phyloP scores from a whole-genome alignment of 2,797 vertebrate genomes.

The Calcarius lapponicus region DNA sequence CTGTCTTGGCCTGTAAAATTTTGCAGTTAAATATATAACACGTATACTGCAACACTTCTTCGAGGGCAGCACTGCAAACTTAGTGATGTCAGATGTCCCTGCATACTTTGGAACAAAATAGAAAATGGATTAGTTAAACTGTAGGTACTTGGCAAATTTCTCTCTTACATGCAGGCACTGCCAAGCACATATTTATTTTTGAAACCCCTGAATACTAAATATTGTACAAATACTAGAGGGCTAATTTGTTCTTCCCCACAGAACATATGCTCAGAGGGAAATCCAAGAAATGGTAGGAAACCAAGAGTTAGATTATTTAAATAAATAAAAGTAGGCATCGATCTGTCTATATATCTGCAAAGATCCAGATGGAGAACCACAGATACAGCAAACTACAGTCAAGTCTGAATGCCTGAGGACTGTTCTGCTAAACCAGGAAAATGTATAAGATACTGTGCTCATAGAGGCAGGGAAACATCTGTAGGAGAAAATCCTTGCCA shows the following conservation, averaged over 20 bases:
- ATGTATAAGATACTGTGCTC: background rate
- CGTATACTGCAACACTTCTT: background rate
- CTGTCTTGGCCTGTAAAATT: background rate
- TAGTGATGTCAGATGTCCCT: background rate
- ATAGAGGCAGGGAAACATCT: background rate
- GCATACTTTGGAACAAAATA: background rate
- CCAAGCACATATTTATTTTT: conserved; percentile 31
- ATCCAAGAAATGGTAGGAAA: background rate
- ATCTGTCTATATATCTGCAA: background rate
- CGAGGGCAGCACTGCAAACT: background rate
- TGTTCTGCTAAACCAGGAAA: background rate
- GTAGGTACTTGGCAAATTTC: background rate
- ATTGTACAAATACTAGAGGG: conserved; percentile 41
- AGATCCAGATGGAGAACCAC: background rate
- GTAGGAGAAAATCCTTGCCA: background rate
- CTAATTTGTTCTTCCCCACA: conserved; percentile 21
- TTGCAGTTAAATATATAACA: background rate
- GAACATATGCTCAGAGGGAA: conserved; percentile 25
- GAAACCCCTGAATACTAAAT: conserved; percentile 12
- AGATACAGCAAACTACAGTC: background rate
- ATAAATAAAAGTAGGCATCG: background rate
- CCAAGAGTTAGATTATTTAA: background rate
- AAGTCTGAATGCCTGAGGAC: background rate
- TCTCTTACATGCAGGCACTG: background rate
- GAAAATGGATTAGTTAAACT: background rate